Evolutionary conservation across 1,140 invertebrate species (phyloP).

Genomic region (Drosophila lacteicornis): DNA sequence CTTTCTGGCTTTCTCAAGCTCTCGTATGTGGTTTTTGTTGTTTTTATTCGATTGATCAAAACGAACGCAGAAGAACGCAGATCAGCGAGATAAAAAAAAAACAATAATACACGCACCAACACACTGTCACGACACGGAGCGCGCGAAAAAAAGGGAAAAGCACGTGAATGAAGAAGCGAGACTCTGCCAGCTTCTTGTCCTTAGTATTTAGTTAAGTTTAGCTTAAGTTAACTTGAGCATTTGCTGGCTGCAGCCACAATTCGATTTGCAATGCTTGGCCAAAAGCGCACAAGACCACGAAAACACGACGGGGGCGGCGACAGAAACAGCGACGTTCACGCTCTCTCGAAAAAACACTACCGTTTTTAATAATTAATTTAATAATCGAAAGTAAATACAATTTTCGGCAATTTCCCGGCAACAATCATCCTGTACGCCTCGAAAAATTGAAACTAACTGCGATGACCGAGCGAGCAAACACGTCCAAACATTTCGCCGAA

Average conservation of each 20-base stretch:
- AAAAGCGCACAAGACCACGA: background rate
- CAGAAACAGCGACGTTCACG: background rate
- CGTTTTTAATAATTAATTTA: no score
- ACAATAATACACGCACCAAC: background rate
- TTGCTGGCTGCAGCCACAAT: conserved; percentile 1
- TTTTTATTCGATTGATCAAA: conserved; percentile 14
- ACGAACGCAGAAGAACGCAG: conserved; percentile 1
- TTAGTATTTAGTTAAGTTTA: background rate
- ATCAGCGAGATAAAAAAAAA: conserved; percentile 29
- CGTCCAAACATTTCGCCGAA: no score
- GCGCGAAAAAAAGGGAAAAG: background rate
- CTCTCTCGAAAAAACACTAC: no score
- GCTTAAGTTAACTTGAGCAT: background rate
- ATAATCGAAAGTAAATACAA: no score
- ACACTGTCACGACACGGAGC: conserved; percentile 1
- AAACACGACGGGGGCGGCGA: background rate
- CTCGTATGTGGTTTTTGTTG: conserved; percentile 1
- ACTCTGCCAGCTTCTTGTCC: background rate
- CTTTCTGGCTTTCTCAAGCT: conserved; percentile 4
- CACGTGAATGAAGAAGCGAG: conserved; percentile 4
- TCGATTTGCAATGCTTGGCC: background rate
- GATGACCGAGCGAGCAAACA: no score
- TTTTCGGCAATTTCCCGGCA: no score
- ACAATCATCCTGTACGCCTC: no score
- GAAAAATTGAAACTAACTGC: no score